Percentiles rank a stretch among this genome's conserved stretches.
Conservation (phyloP, 2,797 vertebrate species). For the Huso huso region DNA sequence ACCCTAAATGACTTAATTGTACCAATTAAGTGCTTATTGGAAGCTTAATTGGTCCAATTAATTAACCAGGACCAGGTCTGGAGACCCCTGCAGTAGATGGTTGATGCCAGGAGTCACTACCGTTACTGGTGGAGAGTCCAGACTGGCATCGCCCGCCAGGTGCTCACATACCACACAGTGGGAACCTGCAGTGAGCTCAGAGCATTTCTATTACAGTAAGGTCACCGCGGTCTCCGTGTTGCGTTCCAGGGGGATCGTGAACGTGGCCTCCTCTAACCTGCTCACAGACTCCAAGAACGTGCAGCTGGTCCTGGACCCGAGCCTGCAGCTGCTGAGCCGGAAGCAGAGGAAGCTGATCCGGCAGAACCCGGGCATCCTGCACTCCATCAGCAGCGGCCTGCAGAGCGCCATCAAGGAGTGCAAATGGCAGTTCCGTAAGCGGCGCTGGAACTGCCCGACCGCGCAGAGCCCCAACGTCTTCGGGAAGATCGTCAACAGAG, state of each 20-base stretch:
- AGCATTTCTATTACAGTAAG: too few species aligned
- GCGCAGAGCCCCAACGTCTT: conserved; percentile 87
- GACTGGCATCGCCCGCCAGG: too few species aligned
- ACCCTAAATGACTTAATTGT: too few species aligned
- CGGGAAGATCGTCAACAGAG: conserved; percentile 95
- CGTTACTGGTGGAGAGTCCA: too few species aligned
- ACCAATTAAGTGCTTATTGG: too few species aligned
- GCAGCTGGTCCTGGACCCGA: conserved; percentile 90
- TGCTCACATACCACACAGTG: too few species aligned
- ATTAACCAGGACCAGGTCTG: too few species aligned
- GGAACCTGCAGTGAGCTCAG: too few species aligned
- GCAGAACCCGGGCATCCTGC: conserved; percentile 94
- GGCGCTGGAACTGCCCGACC: conserved; percentile 97
- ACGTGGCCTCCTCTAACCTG: conserved; percentile 91
- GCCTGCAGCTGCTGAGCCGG: conserved; percentile 87
- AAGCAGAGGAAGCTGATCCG: conserved; percentile 91
- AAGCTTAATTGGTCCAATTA: too few species aligned
- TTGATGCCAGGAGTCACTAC: too few species aligned
- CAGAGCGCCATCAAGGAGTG: conserved; percentile 93
- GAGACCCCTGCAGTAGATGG: too few species aligned
- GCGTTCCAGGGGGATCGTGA: conserved; percentile 84
- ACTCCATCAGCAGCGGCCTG: conserved; percentile 85
- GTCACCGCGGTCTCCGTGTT: not conserved
- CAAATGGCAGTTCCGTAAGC: conserved; percentile 98
- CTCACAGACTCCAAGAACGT: conserved; percentile 93